A percentile compares a stretch with the other conserved stretches of the same genome.
Conservation (phyloP, 30 jellyfish, hydroid and myxozoan species). For the Aurelia sp. region DNA sequence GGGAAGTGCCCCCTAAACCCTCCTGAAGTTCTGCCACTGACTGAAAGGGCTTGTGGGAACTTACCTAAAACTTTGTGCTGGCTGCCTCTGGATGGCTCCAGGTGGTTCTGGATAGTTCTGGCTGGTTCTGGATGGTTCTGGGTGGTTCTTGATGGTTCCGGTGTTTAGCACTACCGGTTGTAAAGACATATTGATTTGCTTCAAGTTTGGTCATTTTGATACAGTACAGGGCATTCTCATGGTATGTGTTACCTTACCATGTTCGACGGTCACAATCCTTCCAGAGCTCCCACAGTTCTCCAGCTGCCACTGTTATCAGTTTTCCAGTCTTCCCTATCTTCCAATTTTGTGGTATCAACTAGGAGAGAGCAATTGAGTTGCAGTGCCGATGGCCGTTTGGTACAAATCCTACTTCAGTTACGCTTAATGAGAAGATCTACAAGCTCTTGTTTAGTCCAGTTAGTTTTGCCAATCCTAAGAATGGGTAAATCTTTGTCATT, state of each 20-base stretch:
- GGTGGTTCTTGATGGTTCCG: too few species aligned
- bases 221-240: background rate
- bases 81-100: too few species aligned
- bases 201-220: background rate
- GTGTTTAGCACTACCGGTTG: too few species aligned
- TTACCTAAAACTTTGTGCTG: too few species aligned
- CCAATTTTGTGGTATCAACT: slow-evolving; percentile 3
- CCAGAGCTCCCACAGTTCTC: slow-evolving; percentile 17
- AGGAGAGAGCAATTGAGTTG: slow-evolving; percentile 6
- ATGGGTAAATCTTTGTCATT: too few species aligned
- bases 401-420: background rate
- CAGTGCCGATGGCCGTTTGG: background rate
- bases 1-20: too few species aligned
- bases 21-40: too few species aligned
- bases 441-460: background rate
- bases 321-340: slow-evolving; percentile 10
- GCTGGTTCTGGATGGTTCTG: too few species aligned
- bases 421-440: background rate
- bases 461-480: background rate
- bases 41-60: too few species aligned
- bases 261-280: slow-evolving; percentile 5
- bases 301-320: slow-evolving; percentile 8
- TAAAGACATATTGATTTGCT: too few species aligned
- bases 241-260: background rate
- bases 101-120: too few species aligned